A percentile compares a stretch with the other conserved stretches of the same genome.
Conservation (phyloP, 2,113 vertebrate genomes). For the Alouatta palliata region DNA sequence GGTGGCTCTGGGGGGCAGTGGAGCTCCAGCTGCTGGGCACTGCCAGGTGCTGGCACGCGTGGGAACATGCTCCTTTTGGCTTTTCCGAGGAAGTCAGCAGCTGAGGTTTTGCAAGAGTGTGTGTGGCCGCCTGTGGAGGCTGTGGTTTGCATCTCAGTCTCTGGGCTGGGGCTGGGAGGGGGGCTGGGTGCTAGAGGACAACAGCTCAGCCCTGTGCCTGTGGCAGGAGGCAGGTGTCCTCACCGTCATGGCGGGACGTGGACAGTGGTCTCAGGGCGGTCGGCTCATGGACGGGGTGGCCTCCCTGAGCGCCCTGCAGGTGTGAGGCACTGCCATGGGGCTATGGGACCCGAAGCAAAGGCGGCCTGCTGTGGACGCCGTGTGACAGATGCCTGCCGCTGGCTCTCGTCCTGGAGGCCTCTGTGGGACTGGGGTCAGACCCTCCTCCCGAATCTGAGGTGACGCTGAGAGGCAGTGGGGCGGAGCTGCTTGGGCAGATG, state of each 20-base stretch:
- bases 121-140: neutral
- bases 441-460: too few species aligned
- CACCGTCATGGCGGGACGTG: accelerated
- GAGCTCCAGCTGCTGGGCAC: neutral
- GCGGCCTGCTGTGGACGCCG: accelerated
- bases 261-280: neutral
- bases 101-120: too few species aligned
- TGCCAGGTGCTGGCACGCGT: accelerated
- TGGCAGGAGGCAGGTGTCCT: neutral
- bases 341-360: neutral
- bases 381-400: neutral
- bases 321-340: neutral
- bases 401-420: neutral
- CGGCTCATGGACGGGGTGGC: neutral
- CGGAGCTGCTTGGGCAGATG: neutral
- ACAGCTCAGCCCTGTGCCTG: neutral
- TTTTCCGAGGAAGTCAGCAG: neutral
- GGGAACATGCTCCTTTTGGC: neutral
- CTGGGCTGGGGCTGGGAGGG: neutral
- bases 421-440: neutral
- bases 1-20: too few species aligned
- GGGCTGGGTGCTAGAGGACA: neutral
- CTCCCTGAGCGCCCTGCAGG: neutral
- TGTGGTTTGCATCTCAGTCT: too few species aligned
- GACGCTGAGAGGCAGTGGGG: neutral